Conservation (phyloP, 2,888 invertebrate genomes). For the Pandemis heparana region DNA sequence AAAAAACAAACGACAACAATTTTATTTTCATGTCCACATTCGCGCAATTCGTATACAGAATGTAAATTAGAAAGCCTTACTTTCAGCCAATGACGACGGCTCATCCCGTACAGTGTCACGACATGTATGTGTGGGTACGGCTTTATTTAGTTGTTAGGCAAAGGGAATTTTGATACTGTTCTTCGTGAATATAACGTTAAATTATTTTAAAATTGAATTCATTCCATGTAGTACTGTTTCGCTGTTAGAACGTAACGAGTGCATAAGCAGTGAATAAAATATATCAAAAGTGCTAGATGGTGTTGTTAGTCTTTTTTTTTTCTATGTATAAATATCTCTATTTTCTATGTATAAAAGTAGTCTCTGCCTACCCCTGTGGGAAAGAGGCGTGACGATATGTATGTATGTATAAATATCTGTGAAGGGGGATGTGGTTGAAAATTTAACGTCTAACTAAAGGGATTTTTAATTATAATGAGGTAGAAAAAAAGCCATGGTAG, state of each 20-base stretch:
- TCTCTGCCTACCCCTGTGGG: no score
- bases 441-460: no score
- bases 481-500: no score
- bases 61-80: conserved; percentile 84
- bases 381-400: no score
- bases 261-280: neutral
- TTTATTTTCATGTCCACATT: conserved; percentile 83
- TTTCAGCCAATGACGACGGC: conserved; percentile 74
- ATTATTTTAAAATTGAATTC: conserved; percentile 6
- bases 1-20: conserved; percentile 79
- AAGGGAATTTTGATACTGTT: conserved; percentile 9
- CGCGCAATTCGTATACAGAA: conserved; percentile 83
- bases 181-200: conserved; percentile 1
- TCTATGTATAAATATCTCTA: no score
- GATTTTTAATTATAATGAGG: no score
- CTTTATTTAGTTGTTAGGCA: conserved; percentile 18
- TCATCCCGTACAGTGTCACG: conserved; percentile 73
- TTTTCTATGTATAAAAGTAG: no score
- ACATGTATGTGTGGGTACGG: conserved; percentile 18
- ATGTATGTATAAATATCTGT: no score
- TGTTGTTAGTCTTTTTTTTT: neutral
- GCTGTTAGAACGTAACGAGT: neutral
- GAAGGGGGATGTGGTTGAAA: no score
- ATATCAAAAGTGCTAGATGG: neutral
- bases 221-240: neutral